phyloP scores from a whole-genome alignment of 2,113 vertebrate genomes.

The Xerus inauris region DNA sequence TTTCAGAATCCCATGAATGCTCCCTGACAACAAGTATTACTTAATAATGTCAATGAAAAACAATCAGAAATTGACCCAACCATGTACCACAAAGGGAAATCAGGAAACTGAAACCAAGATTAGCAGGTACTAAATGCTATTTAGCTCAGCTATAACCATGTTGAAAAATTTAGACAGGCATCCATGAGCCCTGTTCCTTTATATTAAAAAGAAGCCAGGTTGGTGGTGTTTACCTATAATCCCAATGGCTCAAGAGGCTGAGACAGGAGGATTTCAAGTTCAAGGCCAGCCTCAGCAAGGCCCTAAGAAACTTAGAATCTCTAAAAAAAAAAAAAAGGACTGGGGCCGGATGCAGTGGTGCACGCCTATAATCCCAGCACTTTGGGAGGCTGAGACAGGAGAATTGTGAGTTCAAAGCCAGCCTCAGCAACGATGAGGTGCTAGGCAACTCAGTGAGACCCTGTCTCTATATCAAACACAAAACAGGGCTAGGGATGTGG shows the following conservation, averaged over 20 bases:
- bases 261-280: neutral
- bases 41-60: conserved; percentile 17
- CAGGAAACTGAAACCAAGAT: conserved; percentile 20
- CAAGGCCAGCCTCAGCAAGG: too few relatives aligned
- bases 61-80: conserved; percentile 6
- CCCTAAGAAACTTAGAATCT: too few relatives aligned
- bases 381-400: too few relatives aligned
- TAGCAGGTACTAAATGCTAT: conserved; percentile 28
- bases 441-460: too few relatives aligned
- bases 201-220: conserved; percentile 33
- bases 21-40: conserved; percentile 27
- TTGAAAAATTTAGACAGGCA: conserved; percentile 39
- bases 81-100: conserved; percentile 19
- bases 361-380: too few relatives aligned
- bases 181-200: neutral
- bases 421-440: too few relatives aligned
- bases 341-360: too few relatives aligned
- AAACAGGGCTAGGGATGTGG: too few relatives aligned
- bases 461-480: too few relatives aligned
- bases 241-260: neutral
- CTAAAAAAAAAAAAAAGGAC: too few relatives aligned
- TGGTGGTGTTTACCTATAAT: neutral
- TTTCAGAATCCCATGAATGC: conserved; percentile 44
- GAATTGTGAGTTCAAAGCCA: too few relatives aligned
- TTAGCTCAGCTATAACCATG: conserved; percentile 46